Conservation (phyloP, 2,113 vertebrate species). For the Tachysurus vachellii region DNA sequence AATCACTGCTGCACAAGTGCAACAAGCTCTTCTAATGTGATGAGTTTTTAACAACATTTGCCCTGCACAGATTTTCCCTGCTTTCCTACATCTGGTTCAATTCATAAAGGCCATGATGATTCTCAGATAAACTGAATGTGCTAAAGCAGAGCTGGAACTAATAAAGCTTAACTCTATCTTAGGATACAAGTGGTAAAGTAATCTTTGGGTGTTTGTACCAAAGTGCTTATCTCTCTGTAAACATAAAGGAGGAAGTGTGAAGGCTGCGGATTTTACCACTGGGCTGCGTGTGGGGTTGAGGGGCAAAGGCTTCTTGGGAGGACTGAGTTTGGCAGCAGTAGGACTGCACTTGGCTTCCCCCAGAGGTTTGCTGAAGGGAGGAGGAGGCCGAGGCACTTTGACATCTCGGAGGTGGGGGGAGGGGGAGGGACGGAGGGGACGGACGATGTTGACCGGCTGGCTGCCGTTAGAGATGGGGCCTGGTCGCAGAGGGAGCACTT, state of each 20-base stretch:
- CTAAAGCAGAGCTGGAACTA: neutral
- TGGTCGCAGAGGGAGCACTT: slow-evolving; percentile 67
- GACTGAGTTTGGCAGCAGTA: slow-evolving; percentile 69
- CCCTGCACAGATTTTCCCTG: slow-evolving; percentile 5
- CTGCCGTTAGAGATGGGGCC: slow-evolving; percentile 56
- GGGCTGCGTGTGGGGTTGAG: slow-evolving; percentile 75
- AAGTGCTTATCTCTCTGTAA: neutral
- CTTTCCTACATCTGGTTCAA: slow-evolving; percentile 12
- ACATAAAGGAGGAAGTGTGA: neutral
- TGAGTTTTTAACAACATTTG: slow-evolving; percentile 6
- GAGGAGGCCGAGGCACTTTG: slow-evolving; percentile 68
- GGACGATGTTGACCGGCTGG: slow-evolving; percentile 82
- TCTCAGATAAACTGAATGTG: neutral
- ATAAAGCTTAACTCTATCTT: neutral
- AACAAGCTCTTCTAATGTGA: neutral
- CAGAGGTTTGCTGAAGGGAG: slow-evolving; percentile 63
- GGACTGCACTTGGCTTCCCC: slow-evolving; percentile 58
- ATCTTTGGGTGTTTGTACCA: slow-evolving; percentile 5
- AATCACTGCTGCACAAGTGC: neutral
- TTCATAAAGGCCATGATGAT: neutral
- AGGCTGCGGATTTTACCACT: slow-evolving; percentile 66
- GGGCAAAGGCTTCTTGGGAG: slow-evolving; percentile 85
- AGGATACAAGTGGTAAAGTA: neutral
- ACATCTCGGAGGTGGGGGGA: slow-evolving; percentile 55
- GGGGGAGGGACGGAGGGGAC: slow-evolving; percentile 71